Base-by-base conservation (phyloP, 2,113 vertebrate genomes). In the Neotoma lepida region DNA sequence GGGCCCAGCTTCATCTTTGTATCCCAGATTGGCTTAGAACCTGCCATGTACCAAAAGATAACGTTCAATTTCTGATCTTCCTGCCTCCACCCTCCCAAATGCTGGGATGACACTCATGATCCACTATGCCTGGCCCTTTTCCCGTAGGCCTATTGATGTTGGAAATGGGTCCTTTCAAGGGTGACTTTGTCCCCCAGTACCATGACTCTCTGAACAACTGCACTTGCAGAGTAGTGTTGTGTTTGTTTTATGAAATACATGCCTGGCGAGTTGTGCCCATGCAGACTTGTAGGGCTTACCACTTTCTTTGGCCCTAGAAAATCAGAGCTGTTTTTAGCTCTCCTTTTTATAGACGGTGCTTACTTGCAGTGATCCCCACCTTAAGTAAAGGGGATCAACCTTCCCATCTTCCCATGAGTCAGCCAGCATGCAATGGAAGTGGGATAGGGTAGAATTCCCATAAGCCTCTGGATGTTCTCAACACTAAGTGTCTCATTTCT, bases 401-500 rank as follows among this genome's bases (percentile, higher is more conserved):
- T 82, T 51, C 58, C 49, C 24, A 2, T 80, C 66, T 71, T 90
- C 13, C 1, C 24, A 0, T 24, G 90, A 86, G 92, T 80, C 93
- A 80, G 85, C 41, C 44, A n/a, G 20, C 20, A 0, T 41, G 56
- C 10, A 22, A 9, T 54, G 35, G 54, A 82, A 30, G 73, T 58
- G 68, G 64, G 41, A 9, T 24, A 51, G 46, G 80, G 51, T 49
- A 9, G 51, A 77, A 87, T 51, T 63, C 78, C 49, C 26, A 0
- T 56, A 54, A 26, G 56, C 63, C 51, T n/a, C 20, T 41, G 66
- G 2, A 68, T 54, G 13, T 71, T 86, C 49, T 93, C 73, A 74
- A 77, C 78, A 78, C 46, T 78, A 17, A 14, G 73, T 63, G n/a
- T 95, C 88, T 39, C 49, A 10, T 96, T 97, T 89, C 93, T 80